Evolutionary conservation across 2,888 invertebrate genomes (phyloP).

Genomic region (Norana najaformis): DNA sequence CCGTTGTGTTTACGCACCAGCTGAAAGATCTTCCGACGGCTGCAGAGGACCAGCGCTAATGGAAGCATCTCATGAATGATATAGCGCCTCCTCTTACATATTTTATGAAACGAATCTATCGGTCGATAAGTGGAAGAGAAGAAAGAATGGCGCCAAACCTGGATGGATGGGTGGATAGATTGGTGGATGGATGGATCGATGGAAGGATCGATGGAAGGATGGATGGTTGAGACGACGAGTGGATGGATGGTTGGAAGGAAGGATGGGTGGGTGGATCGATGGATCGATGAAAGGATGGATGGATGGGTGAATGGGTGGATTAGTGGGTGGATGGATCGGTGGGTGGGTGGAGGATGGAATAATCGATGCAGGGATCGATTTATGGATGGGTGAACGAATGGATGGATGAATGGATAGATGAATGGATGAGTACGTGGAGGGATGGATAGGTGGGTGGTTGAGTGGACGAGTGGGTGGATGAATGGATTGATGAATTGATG

Average conservation of each 20-base stretch:
- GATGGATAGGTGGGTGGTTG: neutral
- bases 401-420: neutral
- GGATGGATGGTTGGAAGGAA: no score
- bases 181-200: neutral
- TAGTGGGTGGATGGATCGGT: no score
- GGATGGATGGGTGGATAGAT: neutral
- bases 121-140: neutral
- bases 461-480: no score
- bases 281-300: no score
- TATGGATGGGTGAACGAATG: neutral
- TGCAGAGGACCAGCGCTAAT: neutral
- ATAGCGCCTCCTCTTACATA: neutral
- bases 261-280: no score
- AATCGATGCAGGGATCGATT: neutral
- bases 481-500: no score
- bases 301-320: no score
- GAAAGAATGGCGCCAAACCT: neutral
- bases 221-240: no score
- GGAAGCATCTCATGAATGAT: no score
- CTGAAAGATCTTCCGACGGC: neutral
- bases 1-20: no score
- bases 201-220: neutral
- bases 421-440: no score
- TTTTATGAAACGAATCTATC: neutral
- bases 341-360: no score